These are phyloP conservation scores for Cnemophilus loriae DNA, from an alignment of 2,113 vertebrate species.

Conservation along the genomic window DNA sequence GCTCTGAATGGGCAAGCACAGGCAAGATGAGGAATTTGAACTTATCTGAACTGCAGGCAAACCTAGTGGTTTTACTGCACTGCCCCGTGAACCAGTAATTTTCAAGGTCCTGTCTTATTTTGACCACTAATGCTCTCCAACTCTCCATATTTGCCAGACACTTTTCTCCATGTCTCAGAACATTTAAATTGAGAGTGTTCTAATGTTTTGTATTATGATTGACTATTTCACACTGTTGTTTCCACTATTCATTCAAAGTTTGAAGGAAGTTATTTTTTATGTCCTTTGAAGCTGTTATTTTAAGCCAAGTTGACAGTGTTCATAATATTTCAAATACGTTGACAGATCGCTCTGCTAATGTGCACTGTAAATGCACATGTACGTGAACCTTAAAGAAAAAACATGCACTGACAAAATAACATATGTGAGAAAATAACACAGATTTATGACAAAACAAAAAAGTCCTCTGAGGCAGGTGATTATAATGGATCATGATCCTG, in stretches of 20 bases:
- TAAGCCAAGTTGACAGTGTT: conserved; percentile 46
- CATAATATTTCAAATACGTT: conserved; percentile 36
- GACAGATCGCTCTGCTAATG: background rate
- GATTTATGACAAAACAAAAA: conserved; percentile 41
- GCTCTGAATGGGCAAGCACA: background rate
- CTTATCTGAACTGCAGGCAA: background rate
- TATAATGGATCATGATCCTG: conserved; percentile 26
- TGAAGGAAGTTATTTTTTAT: conserved; percentile 47
- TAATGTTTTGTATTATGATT: background rate
- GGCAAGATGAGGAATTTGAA: background rate
- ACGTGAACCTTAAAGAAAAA: background rate
- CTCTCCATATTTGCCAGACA: background rate
- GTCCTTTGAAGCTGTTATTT: conserved; percentile 38
- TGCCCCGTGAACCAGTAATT: background rate
- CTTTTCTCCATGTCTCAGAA: background rate
- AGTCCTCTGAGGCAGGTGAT: conserved; percentile 19
- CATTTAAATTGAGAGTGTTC: background rate
- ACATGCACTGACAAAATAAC: background rate
- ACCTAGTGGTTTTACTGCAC: background rate
- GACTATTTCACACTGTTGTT: background rate
- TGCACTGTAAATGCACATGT: background rate
- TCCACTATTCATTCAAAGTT: conserved; percentile 8
- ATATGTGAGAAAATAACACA: conserved; percentile 2
- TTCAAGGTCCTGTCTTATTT: background rate
- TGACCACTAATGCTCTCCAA: background rate